Percentiles rank a stretch among this genome's conserved stretches.
Conservation (phyloP, 2,113 vertebrate genomes). For the Vidua macroura region DNA sequence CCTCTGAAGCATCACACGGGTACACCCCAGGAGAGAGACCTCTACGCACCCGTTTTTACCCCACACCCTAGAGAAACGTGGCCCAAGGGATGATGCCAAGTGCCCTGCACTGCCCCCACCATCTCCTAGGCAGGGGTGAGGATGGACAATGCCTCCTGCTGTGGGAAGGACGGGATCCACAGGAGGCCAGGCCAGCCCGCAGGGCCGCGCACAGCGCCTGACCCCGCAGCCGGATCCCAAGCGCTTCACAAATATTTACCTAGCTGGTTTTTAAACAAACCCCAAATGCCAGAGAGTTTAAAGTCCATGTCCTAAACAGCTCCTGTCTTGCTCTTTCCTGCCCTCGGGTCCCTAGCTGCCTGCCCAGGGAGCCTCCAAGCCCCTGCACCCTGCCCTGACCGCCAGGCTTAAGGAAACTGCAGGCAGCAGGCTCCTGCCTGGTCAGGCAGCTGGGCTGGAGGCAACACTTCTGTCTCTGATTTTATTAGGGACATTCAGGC, state of each 20-base stretch:
- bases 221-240: slow-evolving; percentile 12
- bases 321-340: slow-evolving; percentile 24
- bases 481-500: neutral
- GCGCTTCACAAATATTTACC: slow-evolving; percentile 56
- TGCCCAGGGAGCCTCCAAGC: neutral
- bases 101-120: accelerated
- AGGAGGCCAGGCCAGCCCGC: neutral
- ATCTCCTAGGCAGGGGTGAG: neutral
- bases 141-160: accelerated
- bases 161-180: neutral
- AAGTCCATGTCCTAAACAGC: slow-evolving; percentile 50
- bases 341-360: neutral
- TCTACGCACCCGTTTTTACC: neutral
- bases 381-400: neutral
- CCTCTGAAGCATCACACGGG: neutral
- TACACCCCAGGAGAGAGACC: neutral
- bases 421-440: neutral
- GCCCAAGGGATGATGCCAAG: accelerated
- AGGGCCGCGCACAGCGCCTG: neutral
- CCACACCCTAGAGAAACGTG: neutral
- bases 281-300: slow-evolving; percentile 38
- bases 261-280: slow-evolving; percentile 47
- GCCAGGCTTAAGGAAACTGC: neutral
- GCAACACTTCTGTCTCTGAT: neutral
- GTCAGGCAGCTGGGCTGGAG: neutral